Conservation (phyloP, 2,888 invertebrate genomes). For the Tinea pellionella region DNA sequence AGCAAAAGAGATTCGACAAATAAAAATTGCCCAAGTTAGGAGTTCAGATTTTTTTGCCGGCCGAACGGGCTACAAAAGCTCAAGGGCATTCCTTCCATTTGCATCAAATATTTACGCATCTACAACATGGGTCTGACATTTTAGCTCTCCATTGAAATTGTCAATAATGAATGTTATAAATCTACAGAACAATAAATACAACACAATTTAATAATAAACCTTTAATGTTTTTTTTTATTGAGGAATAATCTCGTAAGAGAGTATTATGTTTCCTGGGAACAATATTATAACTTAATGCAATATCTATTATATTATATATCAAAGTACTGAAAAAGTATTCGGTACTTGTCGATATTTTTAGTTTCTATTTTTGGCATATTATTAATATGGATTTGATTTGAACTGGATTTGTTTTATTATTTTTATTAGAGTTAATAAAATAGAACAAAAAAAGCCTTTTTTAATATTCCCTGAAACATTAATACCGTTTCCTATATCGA, state of each 20-base stretch:
- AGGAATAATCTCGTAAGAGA: too few species aligned
- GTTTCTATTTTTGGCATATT: too few species aligned
- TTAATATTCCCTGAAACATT: background rate
- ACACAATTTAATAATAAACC: background rate
- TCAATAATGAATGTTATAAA: conserved; percentile 45
- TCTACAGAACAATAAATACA: background rate
- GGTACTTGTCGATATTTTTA: too few species aligned
- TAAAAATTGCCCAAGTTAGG: background rate
- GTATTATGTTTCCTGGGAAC: too few species aligned
- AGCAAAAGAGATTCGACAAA: background rate
- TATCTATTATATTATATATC: too few species aligned
- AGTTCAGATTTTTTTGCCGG: background rate
- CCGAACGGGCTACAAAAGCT: background rate
- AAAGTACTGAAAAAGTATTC: too few species aligned
- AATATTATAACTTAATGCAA: too few species aligned
- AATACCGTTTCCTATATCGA: too few species aligned
- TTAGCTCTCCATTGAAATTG: conserved; percentile 44
- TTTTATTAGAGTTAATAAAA: too few species aligned
- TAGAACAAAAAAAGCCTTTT: too few species aligned
- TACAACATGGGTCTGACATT: conserved; percentile 49
- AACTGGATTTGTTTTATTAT: too few species aligned
- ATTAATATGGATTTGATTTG: too few species aligned
- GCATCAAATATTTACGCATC: conserved; percentile 51
- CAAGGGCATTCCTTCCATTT: conserved; percentile 18
- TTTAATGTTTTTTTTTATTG: background rate